phyloP scores from a whole-genome alignment of 1,140 invertebrate genomes.

The Atta colombica region DNA sequence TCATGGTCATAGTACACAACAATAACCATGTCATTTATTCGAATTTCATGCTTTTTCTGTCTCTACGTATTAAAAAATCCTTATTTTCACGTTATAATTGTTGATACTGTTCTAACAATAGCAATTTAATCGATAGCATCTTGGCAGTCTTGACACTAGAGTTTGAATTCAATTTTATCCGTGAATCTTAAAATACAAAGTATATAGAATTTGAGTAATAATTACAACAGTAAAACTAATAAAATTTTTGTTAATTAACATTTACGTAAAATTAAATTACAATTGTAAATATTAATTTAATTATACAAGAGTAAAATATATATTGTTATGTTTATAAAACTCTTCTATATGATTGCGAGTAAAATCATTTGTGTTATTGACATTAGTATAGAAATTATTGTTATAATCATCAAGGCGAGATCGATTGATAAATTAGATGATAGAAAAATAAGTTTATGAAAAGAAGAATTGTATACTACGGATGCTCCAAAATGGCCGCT shows the following conservation, averaged over 20 bases:
- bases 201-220: not conserved
- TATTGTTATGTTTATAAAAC: not conserved
- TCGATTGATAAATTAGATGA: not conserved
- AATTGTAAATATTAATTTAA: conserved; percentile 5
- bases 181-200: not conserved
- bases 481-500: conserved; percentile 82
- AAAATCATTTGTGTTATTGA: not conserved
- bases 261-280: not conserved
- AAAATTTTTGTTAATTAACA: not conserved
- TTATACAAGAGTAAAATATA: not conserved
- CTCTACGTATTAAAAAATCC: not conserved
- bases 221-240: not conserved
- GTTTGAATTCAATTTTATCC: conserved; percentile 8
- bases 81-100: not conserved
- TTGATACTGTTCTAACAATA: not conserved
- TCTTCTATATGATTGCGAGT: not conserved
- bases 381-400: not conserved
- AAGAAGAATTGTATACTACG: conserved; percentile 72
- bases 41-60: not conserved
- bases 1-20: conserved; percentile 60
- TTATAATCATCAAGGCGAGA: not conserved
- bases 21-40: not conserved
- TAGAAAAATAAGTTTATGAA: conserved; percentile 54
- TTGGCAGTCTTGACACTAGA: not conserved
- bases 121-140: not conserved